Conservation (phyloP, 2,113 vertebrate genomes). For the Campylomormyrus numenius region DNA sequence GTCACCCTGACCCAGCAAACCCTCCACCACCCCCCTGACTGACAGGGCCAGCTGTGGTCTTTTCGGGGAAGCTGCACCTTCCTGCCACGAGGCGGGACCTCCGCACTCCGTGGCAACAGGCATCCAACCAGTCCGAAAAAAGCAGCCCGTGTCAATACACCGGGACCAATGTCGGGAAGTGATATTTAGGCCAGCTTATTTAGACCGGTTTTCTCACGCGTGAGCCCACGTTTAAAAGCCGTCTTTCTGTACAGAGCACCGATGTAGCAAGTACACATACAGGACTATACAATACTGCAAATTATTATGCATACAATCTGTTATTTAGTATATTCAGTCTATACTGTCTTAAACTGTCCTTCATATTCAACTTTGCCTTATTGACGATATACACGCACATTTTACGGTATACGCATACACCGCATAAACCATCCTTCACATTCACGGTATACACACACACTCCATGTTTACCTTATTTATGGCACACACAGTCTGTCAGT, state of each 20-base stretch:
- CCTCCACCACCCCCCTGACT: conserved; percentile 43
- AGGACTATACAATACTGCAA: background rate
- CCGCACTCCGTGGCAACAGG: conserved; percentile 60
- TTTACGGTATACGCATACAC: background rate
- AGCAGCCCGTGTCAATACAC: conserved; percentile 32
- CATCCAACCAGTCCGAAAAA: conserved; percentile 65
- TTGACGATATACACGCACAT: background rate
- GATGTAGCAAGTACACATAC: background rate
- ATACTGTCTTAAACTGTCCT: background rate
- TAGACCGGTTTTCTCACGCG: background rate
- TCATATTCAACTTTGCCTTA: background rate
- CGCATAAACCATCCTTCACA: background rate
- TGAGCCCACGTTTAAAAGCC: background rate
- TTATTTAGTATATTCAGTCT: background rate
- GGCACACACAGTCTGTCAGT: background rate
- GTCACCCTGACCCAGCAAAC: conserved; percentile 46
- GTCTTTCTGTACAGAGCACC: background rate
- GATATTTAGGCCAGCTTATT: background rate
- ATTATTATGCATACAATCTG: background rate
- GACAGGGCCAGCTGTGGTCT: conserved; percentile 62
- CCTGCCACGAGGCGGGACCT: conserved; percentile 39
- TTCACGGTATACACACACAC: background rate
- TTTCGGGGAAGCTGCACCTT: conserved; percentile 58
- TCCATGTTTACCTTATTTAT: background rate
- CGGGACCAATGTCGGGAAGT: background rate